A percentile compares a stretch with the other conserved stretches of the same genome.
phyloP scores from a whole-genome alignment of 2,797 vertebrate genomes.

The Falco rusticolus region DNA sequence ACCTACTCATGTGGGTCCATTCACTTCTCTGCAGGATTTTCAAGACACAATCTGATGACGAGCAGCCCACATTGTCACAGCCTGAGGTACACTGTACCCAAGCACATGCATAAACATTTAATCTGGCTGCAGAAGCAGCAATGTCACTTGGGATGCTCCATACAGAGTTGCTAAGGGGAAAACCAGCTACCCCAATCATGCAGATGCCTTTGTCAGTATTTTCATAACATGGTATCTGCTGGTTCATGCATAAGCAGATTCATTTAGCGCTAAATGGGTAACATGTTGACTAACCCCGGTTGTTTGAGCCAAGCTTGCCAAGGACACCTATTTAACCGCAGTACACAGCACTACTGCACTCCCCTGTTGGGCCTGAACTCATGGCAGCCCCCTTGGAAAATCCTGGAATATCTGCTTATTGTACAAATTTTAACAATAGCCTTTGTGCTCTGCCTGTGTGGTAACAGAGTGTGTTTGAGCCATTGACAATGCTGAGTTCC shows the following conservation, averaged over 20 bases:
- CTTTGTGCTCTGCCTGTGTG: background rate
- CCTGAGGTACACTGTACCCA: background rate
- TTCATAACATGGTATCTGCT: background rate
- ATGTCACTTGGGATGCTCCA: background rate
- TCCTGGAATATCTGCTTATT: background rate
- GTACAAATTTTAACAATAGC: conserved; percentile 14
- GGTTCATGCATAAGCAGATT: background rate
- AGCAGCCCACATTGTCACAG: background rate
- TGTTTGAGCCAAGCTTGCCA: background rate
- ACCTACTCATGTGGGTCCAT: background rate
- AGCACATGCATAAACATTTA: background rate
- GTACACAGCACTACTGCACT: background rate
- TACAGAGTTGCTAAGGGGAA: background rate
- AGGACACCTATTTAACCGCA: background rate
- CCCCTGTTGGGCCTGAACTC: background rate
- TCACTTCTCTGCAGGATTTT: background rate
- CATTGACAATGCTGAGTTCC: conserved; percentile 44
- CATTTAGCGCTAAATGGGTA: background rate
- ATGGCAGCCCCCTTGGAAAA: background rate
- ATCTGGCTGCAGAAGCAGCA: background rate
- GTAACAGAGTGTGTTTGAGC: background rate
- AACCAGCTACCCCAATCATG: background rate
- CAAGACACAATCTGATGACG: background rate
- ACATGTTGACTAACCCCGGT: background rate
- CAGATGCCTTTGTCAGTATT: background rate